Conservation (phyloP, 2,113 vertebrate species). For the Zosterops lateralis region DNA sequence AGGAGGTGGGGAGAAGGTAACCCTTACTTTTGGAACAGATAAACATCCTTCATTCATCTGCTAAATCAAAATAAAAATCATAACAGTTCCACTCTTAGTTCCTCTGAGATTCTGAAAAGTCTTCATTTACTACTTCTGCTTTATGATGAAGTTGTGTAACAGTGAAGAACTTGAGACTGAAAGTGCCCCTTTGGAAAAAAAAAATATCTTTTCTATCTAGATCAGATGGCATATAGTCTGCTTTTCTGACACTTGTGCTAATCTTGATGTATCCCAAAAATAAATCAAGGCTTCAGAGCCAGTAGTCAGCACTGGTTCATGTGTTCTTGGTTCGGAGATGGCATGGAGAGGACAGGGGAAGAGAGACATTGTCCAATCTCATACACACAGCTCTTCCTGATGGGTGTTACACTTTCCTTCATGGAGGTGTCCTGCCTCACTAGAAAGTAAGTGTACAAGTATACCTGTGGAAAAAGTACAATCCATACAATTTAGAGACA, state of each 20-base stretch:
- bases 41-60: background rate
- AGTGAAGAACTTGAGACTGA: background rate
- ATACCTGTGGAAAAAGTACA: background rate
- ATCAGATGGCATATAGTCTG: background rate
- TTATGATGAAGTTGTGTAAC: background rate
- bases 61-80: background rate
- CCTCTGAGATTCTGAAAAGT: background rate
- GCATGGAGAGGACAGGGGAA: too few species aligned
- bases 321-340: background rate
- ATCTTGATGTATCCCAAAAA: background rate
- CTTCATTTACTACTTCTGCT: background rate
- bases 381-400: background rate
- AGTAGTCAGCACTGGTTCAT: background rate
- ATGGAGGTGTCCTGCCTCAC: background rate
- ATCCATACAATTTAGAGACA: background rate
- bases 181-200: background rate
- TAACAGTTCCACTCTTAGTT: background rate
- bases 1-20: rapidly evolving
- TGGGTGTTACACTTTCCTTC: background rate
- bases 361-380: background rate
- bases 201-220: background rate
- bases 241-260: background rate
- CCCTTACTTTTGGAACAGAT: background rate
- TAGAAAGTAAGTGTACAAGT: background rate
- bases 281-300: background rate